Evolutionary conservation across 2,888 invertebrate genomes (phyloP), one percentile per base, ranked within the genome.

Genomic region (Machimus atricapillus): DNA sequence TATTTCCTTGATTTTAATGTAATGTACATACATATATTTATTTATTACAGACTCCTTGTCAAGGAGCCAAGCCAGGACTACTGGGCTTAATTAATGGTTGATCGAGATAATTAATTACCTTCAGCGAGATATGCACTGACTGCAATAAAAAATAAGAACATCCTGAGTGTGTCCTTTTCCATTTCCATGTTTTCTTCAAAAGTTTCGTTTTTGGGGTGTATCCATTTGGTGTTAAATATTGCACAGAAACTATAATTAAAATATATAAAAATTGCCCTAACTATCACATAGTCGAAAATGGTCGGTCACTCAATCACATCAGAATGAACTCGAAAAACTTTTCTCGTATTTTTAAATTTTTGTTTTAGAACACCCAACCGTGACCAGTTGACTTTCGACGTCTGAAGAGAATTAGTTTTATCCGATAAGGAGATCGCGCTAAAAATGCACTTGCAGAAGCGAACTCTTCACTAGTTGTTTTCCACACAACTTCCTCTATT

Each of bases 301-400:
- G 40, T 12, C 0, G 12, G n/a, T 76, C 27, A 40, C 76, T 27
- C 12, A n/a, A 40, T 76, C 76, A 37, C 34, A 12, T 8, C 8
- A 37, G 76, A 76, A 34, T 34, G 27, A 37, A 16, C n/a, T 34
- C 76, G 40, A 37, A 37, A 16, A 1, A n/a, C 16, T 37, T 76
- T 23, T 12, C n/a, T 76, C 4, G 34, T 37, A n/a, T 34, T 76
- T 76, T 76, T 9, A 43, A 56, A 12, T 82, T 82, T 82, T 40
- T 82, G 56, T 82, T 66, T 79, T 82, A 37, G 58, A 82, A 82
- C 82, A 58, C 40, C 58, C 58, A 58, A 66, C 52, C 82, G 82
- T 82, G 58, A 82, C 40, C 34, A 34, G 56, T 58, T 16, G 40
- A 12, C 78, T n/a, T 34, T 19, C 46, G 23, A n/a, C 23, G 8